These are phyloP conservation scores for Pseudomugil tenellus DNA, from an alignment of 2,797 vertebrate species.

Conservation along the genomic window DNA sequence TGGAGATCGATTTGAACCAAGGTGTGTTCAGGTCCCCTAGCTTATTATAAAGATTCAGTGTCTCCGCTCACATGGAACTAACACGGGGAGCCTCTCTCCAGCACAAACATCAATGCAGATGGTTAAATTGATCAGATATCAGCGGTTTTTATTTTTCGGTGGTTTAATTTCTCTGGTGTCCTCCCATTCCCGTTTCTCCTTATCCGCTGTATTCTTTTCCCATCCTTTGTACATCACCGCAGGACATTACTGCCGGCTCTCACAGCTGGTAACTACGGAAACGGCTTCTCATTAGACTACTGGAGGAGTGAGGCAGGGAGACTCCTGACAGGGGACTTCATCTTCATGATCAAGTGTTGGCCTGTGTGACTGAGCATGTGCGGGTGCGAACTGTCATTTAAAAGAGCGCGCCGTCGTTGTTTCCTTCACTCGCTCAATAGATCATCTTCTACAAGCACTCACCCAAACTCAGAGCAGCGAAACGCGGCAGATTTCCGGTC, in stretches of 20 bases:
- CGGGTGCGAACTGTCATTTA: not conserved
- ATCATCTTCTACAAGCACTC: conserved; percentile 18
- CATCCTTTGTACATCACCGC: conserved; percentile 64
- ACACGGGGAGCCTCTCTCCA: conserved; percentile 4
- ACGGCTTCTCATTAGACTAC: conserved; percentile 64
- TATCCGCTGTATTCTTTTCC: conserved; percentile 6
- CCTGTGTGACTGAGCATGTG: not conserved
- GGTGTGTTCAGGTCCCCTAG: conserved; percentile 33
- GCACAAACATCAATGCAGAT: conserved; percentile 30
- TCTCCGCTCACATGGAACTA: conserved; percentile 21
- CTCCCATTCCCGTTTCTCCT: conserved; percentile 12
- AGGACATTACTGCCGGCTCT: conserved; percentile 55
- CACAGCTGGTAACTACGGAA: conserved; percentile 75
- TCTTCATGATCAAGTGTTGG: conserved; percentile 48
- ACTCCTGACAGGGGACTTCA: conserved; percentile 57
- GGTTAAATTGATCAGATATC: conserved; percentile 36
- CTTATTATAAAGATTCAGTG: conserved; percentile 41
- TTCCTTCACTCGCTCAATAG: conserved; percentile 36
- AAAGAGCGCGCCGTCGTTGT: not conserved
- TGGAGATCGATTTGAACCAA: conserved; percentile 43
- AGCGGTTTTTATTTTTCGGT: not conserved
- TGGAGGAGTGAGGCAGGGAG: conserved; percentile 33
- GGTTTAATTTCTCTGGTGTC: conserved; percentile 11
- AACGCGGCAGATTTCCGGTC: conserved; percentile 16
- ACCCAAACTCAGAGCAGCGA: conserved; percentile 13